Base-by-base conservation (phyloP, 2,888 invertebrate species). In the Folsomia manolachei region DNA sequence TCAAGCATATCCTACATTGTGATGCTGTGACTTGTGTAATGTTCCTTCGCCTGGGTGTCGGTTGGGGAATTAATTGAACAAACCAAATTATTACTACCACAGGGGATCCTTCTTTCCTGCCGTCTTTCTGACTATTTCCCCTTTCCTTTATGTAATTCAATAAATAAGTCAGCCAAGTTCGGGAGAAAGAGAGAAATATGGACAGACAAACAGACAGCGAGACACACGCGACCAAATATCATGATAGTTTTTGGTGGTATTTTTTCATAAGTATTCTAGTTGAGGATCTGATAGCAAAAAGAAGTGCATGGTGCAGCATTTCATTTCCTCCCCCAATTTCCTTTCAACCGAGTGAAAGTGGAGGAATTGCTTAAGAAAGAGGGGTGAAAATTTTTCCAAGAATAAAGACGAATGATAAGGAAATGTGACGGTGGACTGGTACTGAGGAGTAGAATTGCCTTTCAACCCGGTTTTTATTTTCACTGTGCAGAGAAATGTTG, bases 1-100 rank as follows among this genome's bases (percentile, higher is more conserved):
- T n/a, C n/a, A n/a, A n/a, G n/a, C n/a, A n/a, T 56, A 14, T 56
- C 56, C 39, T 4, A 4, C 39, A 9, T 56, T 56, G 56, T 19
- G 56, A 56, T 21, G 18, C 56, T 56, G n/a, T n/a, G 7, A 19
- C 21, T 56, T 56, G 39, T 14, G 4, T 39, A 39, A 14, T 14
- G 4, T 14, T 14, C 39, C 7, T 39, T 56, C 4, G 19, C 4
- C 21, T 56, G 56, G 56, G 63, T 63, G 11, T 63, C 18, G 23
- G 63, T 52, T 26, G 14, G 65, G 52, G 65, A 66, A 52, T 66
- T 66, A 66, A 66, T 66, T 66, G 65, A 66, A 66, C 51, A 66
- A 66, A 66, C 65, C 65, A 24, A 66, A 66, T 66, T 66, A 66
- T 66, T 39, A 24, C 23, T 66, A 66, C 65, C 65, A 66, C 65